phyloP scores from a whole-genome alignment of 2,888 invertebrate genomes.

The Hermaeophaga mercurialis region DNA sequence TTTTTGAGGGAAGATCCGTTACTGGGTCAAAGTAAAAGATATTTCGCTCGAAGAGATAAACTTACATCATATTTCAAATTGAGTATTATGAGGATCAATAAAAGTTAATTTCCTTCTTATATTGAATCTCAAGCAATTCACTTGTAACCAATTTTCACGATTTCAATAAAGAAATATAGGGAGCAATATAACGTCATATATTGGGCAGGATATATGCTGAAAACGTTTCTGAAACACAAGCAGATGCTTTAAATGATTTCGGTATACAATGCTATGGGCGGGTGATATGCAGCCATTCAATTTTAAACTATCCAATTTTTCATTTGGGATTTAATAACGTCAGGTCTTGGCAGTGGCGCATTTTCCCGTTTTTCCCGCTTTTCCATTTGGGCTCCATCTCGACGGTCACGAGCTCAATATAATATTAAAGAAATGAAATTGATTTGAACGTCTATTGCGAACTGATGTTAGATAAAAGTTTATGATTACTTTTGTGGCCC shows the following conservation, averaged over 20 bases:
- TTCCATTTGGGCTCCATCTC: constrained; percentile 32
- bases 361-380: constrained; percentile 35
- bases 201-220: constrained; percentile 36
- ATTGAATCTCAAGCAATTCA: constrained; percentile 19
- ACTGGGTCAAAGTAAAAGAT: not conserved
- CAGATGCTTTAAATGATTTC: constrained; percentile 51
- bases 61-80: constrained; percentile 5
- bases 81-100: constrained; percentile 17
- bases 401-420: constrained; percentile 57
- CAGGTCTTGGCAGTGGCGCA: constrained; percentile 47
- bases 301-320: constrained; percentile 60
- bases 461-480: constrained; percentile 53
- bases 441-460: constrained; percentile 47
- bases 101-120: constrained; percentile 18
- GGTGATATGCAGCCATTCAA: constrained; percentile 54
- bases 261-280: constrained; percentile 50
- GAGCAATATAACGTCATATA: constrained; percentile 33
- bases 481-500: constrained; percentile 53
- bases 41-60: constrained; percentile 5
- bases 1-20: not conserved
- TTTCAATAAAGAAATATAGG: constrained; percentile 28
- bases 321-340: constrained; percentile 60
- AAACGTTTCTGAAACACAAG: constrained; percentile 42
- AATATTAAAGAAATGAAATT: constrained; percentile 58
- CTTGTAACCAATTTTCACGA: constrained; percentile 30